A percentile compares a stretch with the other conserved stretches of the same genome.
phyloP scores from a whole-genome alignment of 2,797 vertebrate genomes.

The Microtus agrestis region DNA sequence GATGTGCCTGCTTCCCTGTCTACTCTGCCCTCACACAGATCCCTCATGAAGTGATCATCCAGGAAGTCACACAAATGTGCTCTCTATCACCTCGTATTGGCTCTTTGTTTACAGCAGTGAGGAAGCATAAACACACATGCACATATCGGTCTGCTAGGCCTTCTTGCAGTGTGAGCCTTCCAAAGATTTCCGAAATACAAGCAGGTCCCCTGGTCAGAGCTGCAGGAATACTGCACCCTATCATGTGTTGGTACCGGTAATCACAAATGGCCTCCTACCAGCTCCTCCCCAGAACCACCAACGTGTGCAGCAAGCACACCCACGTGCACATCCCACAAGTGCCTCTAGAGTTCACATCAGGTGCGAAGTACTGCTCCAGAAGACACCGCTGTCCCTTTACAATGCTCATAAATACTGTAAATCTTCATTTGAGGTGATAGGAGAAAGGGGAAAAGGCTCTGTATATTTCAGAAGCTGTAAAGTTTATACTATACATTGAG shows the following conservation, averaged over 20 bases:
- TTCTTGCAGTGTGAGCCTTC: not conserved
- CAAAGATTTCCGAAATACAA: not conserved
- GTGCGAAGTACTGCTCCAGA: not conserved
- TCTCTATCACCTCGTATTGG: not conserved
- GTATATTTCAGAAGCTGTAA: constrained; percentile 11
- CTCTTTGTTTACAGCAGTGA: not conserved
- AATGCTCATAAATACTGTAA: not conserved
- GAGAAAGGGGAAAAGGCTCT: not conserved
- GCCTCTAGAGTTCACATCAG: not conserved
- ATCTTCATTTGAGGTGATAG: not conserved
- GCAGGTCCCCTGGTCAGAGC: not conserved
- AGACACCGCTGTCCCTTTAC: not conserved
- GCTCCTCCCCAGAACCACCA: not conserved
- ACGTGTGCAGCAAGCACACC: not conserved
- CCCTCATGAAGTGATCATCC: not conserved
- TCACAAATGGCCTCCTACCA: not conserved
- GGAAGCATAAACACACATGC: not conserved
- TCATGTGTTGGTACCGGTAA: not conserved
- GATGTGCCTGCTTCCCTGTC: not conserved
- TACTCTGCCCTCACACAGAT: not conserved
- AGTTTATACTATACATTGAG: not conserved
- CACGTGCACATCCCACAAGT: not conserved
- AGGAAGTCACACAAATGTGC: not conserved
- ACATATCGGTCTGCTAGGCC: not conserved
- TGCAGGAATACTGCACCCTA: not conserved